A percentile compares a stretch with the other conserved stretches of the same genome.
Evolutionary conservation across 2,113 vertebrate species (phyloP).

Genomic region (Xenopus borealis): DNA sequence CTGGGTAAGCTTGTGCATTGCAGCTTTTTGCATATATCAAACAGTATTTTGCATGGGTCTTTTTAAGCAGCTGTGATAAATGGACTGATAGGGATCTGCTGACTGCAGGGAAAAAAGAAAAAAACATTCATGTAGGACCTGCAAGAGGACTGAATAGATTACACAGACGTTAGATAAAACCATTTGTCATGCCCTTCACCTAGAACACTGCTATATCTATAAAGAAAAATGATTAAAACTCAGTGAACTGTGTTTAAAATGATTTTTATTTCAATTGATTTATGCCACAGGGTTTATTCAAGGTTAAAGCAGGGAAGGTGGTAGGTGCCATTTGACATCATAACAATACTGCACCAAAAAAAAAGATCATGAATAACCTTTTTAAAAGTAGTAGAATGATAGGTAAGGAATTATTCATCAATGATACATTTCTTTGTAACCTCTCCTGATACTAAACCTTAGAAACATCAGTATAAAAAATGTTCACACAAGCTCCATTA

Average conservation of each 20-base stretch:
- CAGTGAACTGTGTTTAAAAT: constrained; percentile 55
- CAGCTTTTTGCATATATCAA: constrained; percentile 33
- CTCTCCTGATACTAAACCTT: no score
- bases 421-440: no score
- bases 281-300: constrained; percentile 48
- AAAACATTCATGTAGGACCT: constrained; percentile 20
- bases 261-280: constrained; percentile 54
- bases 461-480: no score
- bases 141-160: constrained; percentile 48
- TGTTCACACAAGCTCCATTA: no score
- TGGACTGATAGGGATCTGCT: constrained; percentile 33
- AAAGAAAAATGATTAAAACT: constrained; percentile 57
- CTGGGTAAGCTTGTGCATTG: constrained; percentile 26
- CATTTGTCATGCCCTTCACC: constrained; percentile 42
- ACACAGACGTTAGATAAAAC: constrained; percentile 42
- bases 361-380: no score
- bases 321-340: no score
- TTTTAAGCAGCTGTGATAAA: constrained; percentile 36
- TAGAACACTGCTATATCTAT: constrained; percentile 50
- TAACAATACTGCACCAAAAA: no score
- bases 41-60: constrained; percentile 3
- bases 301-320: constrained; percentile 26
- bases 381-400: no score
- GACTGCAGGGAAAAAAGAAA: constrained; percentile 9
- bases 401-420: no score